Evolutionary conservation across 2,113 vertebrate genomes (phyloP).

Genomic region (Sorex araneus): DNA sequence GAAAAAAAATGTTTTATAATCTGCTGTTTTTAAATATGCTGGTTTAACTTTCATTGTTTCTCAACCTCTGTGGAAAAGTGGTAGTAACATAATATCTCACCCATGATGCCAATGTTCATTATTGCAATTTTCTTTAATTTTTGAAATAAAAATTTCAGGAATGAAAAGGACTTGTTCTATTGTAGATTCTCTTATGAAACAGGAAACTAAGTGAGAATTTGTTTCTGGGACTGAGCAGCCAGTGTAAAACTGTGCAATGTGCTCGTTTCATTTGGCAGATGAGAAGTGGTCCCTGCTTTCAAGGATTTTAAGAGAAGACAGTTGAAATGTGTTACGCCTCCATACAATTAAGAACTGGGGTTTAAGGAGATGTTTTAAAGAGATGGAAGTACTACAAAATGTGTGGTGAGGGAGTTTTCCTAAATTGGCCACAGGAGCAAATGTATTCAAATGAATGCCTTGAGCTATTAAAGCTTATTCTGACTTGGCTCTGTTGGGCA

Average conservation of each 20-base stretch:
- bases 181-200: not conserved
- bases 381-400: not conserved
- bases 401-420: not conserved
- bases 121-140: not conserved
- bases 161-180: not conserved
- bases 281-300: not conserved
- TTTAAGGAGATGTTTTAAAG: not conserved
- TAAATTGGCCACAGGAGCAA: not conserved
- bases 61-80: slow-evolving; percentile 11
- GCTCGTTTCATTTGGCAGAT: not conserved
- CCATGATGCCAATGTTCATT: not conserved
- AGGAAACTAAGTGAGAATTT: not conserved
- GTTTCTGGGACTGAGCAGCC: not conserved
- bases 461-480: not conserved
- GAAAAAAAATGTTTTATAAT: not conserved
- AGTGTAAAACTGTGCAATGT: not conserved
- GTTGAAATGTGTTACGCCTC: not conserved
- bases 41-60: not conserved
- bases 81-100: not conserved
- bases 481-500: not conserved
- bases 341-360: not conserved
- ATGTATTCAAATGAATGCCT: not conserved
- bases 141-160: not conserved
- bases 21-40: not conserved
- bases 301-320: not conserved